Evolutionary conservation across 2,888 invertebrate genomes (phyloP), one percentile per base, ranked within the genome.

Genomic region (Crioceris asparagi): DNA sequence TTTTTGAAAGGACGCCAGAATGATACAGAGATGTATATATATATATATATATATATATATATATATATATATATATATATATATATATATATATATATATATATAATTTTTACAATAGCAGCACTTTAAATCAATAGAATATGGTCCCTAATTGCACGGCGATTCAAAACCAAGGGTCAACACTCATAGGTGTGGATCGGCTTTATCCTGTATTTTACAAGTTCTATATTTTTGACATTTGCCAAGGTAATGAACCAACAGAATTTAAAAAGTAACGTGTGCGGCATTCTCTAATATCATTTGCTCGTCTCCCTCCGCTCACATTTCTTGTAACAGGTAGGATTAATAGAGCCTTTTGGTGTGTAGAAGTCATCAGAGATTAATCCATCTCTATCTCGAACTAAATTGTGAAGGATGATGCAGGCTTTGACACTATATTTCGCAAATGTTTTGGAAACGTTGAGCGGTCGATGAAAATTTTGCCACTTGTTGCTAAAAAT

Each of bases 341-440:
- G 8, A 17, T 32, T 17, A 8, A 7, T 11, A 17, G 17, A 17
- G 11, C 32, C 32, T 15, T 16, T 32, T 16, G 17, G 16, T 17
- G 17, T 17, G 6, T 25, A 2, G 7, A 25, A 15, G 25, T 33
- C 23, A 3, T 33, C 23, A 10, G 12, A 6, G 2, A 15, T 14
- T 8, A 3, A 33, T 10, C 29, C 18, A 14, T 29, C 36, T 3
- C 29, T 29, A 6, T 29, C 29, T 7, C 4, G 2, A n/a, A 36
- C 29, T 17, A 36, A 36, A 17, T 36, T 36, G 29, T 36, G 36
- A 8, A 36, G 18, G 2, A 29, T 2, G 7, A 3, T 8, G 29
- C 35, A 35, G 6, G 26, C 18, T 27, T 27, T 35, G 11, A 26
- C 26, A 15, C 26, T 35, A 4, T 35, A 17, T 10, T 12, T 16